Percentiles rank a stretch among this genome's conserved stretches.
phyloP scores from a whole-genome alignment of 2,797 vertebrate species.

The Kryptopterus vitreolus region DNA sequence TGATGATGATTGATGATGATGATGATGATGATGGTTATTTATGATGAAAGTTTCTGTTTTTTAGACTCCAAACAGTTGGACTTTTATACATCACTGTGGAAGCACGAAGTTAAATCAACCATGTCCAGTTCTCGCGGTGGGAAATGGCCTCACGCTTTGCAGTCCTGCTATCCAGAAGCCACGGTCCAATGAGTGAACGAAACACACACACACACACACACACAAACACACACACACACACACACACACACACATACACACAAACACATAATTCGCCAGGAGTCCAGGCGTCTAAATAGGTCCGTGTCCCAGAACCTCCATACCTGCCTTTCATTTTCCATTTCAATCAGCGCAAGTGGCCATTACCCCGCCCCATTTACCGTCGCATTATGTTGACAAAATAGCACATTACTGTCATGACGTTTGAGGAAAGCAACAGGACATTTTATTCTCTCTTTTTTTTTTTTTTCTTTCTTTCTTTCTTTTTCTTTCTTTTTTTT shows the following conservation, averaged over 20 bases:
- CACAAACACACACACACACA: background rate
- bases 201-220: slow-evolving; percentile 6
- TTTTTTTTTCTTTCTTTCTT: slow-evolving; percentile 49
- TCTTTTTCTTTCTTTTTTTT: slow-evolving; percentile 22
- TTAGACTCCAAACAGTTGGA: background rate
- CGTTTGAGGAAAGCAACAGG: slow-evolving; percentile 60
- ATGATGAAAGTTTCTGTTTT: background rate
- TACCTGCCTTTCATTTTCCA: slow-evolving; percentile 73
- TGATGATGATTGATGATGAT: background rate
- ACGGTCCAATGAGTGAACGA: slow-evolving; percentile 40
- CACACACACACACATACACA: slow-evolving; percentile 14
- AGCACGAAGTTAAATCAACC: slow-evolving; percentile 22
- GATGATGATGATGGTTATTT: background rate
- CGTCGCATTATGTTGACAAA: slow-evolving; percentile 75
- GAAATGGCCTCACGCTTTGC: slow-evolving; percentile 31
- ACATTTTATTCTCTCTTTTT: slow-evolving; percentile 50
- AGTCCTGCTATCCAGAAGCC: slow-evolving; percentile 14
- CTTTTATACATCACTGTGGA: slow-evolving; percentile 23
- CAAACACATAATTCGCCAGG: slow-evolving; percentile 41
- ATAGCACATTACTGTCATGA: slow-evolving; percentile 67
- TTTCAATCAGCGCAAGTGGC: slow-evolving; percentile 72
- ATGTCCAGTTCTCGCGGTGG: slow-evolving; percentile 21
- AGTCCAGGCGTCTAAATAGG: slow-evolving; percentile 48
- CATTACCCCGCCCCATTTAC: slow-evolving; percentile 74
- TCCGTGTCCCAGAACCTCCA: slow-evolving; percentile 53